Base-by-base conservation (phyloP, 2,888 invertebrate genomes). In the Tuberolachnus salignus region DNA sequence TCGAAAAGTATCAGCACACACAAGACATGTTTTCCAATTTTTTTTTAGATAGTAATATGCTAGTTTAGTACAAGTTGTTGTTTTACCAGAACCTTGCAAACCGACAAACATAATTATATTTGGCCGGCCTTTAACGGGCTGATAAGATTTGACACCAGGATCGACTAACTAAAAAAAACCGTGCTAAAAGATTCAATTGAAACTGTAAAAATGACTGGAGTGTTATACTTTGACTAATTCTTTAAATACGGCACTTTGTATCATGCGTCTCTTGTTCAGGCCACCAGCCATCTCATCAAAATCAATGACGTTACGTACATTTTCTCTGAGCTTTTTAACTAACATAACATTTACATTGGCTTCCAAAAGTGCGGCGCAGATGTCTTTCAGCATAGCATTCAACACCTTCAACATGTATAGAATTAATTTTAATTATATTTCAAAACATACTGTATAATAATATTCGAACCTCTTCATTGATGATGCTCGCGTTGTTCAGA, bases 81-180 rank as follows among this genome's bases (percentile, higher is more conserved):
- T 99, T 89, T 99, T 99, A 83, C 99, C 99, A 80, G 98, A 97
- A 82, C 99, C 99, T 88, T 99, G 99, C 14, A 99, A 90, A 84
- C 99, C 99, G 74, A 99, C 99, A 89, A 99, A 99, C 99, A 99
- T 99, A 83, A 99, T 94, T 23, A 99, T 89, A 87, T 99, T 99
- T 63, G 94, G 91, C 84, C 92, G 92, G 71, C 97, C 98, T 87
- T 99, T 99, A 0, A 93, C 88, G 63, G 99, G 99, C 84, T 94
- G 94, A 88, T 94, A 98, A 6, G 98, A 94, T 85, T 98, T 97
- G 0, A 98, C 98, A 81, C 95, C 97, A 26, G 99, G 98, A 87
- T 99, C 98, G 70, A 99, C 97, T 80, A 97, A 88, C 92, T 94
- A 86, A 46, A 86, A 86, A 74, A 61, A 34, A 72, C 10, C 2